phyloP scores from a whole-genome alignment of 1,140 invertebrate genomes.

The Drosophila triauraria region DNA sequence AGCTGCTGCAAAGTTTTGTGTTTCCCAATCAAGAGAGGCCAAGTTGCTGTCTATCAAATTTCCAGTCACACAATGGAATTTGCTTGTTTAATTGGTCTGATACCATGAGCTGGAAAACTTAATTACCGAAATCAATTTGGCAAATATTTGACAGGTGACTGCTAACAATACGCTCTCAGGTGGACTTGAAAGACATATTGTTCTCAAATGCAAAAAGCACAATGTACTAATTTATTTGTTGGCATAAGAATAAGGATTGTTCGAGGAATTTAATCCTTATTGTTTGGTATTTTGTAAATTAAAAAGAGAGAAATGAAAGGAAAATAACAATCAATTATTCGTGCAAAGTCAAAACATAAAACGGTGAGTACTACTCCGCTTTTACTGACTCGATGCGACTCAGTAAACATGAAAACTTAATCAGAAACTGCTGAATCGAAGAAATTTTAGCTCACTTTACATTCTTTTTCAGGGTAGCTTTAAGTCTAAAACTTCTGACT shows the following conservation, averaged over 20 bases:
- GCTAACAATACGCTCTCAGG: neutral
- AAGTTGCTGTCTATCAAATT: conserved; percentile 5
- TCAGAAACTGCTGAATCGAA: conserved; percentile 17
- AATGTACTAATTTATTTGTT: neutral
- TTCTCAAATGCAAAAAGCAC: neutral
- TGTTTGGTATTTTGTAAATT: neutral
- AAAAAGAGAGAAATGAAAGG: neutral
- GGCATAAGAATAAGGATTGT: neutral
- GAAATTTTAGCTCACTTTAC: conserved; percentile 2
- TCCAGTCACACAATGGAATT: neutral
- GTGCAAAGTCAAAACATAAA: neutral
- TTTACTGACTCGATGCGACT: conserved; percentile 1
- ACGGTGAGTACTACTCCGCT: neutral
- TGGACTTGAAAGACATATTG: neutral
- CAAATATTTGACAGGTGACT: conserved; percentile 21
- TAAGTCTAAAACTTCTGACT: conserved; percentile 2
- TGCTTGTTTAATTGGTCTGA: conserved; percentile 6
- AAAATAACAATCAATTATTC: neutral
- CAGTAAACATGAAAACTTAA: conserved; percentile 17
- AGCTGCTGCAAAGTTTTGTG: conserved; percentile 7
- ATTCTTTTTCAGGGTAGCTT: neutral
- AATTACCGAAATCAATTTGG: conserved; percentile 24
- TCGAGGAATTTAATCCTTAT: neutral
- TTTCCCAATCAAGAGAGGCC: neutral
- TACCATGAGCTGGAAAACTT: neutral